These are phyloP conservation scores for Euzophera pinguis DNA, from an alignment of 2,888 invertebrate species.

Conservation along the genomic window DNA sequence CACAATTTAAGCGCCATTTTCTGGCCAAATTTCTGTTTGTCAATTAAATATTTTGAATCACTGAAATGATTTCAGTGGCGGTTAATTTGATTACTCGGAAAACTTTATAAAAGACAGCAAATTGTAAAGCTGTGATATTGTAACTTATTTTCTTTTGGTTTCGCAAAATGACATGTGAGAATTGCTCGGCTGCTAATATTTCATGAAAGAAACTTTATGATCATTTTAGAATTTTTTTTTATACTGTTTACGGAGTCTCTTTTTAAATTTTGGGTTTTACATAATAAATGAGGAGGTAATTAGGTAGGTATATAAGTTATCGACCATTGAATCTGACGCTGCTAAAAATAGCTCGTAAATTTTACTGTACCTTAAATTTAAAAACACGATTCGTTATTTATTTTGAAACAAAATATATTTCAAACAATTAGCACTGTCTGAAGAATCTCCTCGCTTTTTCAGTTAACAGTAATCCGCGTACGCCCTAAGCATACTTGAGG, in stretches of 20 bases:
- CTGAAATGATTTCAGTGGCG: conserved; percentile 67
- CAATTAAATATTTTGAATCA: conserved; percentile 77
- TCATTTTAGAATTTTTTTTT: neutral
- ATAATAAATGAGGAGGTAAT: no score
- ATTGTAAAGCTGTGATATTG: conserved; percentile 32
- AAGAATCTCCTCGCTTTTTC: neutral
- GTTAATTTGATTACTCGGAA: conserved; percentile 62
- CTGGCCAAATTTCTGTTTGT: conserved; percentile 70
- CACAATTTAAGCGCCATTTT: conserved; percentile 72
- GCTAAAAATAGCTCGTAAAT: no score
- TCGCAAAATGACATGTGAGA: neutral
- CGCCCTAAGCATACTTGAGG: conserved; percentile 5
- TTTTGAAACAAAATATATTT: no score
- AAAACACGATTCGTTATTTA: no score
- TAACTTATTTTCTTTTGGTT: neutral
- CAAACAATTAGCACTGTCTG: neutral
- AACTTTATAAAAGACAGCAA: conserved; percentile 48
- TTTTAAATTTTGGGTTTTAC: neutral
- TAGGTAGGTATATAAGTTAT: neutral
- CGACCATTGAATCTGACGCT: no score
- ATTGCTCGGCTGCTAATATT: neutral
- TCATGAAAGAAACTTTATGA: neutral
- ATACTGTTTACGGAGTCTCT: neutral
- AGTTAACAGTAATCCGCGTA: neutral
- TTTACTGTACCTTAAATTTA: no score